Evolutionary conservation across 2,113 vertebrate species (phyloP).

Genomic region (Microcebus ravelobensis): DNA sequence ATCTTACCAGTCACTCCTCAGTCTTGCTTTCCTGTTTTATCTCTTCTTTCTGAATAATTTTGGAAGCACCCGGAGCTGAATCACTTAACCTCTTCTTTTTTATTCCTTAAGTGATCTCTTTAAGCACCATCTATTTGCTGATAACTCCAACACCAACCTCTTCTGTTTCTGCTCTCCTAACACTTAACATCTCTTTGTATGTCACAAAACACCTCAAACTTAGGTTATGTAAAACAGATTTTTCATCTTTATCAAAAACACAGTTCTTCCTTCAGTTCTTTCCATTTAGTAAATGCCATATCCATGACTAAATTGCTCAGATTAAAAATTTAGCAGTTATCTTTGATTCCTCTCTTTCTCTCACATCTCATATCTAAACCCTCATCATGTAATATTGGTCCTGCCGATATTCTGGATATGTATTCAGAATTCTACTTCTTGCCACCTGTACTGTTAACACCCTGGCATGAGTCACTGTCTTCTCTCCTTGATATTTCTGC

Average conservation of each 20-base stretch:
- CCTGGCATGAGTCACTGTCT: background rate
- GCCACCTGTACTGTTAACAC: background rate
- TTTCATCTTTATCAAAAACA: background rate
- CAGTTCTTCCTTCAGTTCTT: background rate
- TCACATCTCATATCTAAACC: background rate
- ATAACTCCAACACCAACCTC: background rate
- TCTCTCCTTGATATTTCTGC: background rate
- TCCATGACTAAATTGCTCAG: background rate
- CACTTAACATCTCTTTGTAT: background rate
- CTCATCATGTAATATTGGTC: background rate
- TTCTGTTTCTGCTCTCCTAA: background rate
- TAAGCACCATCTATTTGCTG: background rate
- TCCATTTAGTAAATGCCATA: background rate
- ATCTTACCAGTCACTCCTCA: background rate
- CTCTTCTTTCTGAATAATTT: background rate
- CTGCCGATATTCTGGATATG: background rate
- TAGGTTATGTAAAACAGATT: background rate
- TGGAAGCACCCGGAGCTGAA: background rate
- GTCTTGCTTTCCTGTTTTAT: background rate
- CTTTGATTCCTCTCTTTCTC: background rate
- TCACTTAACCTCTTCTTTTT: background rate
- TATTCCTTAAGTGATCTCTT: background rate
- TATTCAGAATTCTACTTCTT: background rate
- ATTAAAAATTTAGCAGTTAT: background rate
- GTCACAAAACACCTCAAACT: background rate